Base-by-base conservation (phyloP, 2,113 vertebrate genomes). In the Ictalurus furcatus region DNA sequence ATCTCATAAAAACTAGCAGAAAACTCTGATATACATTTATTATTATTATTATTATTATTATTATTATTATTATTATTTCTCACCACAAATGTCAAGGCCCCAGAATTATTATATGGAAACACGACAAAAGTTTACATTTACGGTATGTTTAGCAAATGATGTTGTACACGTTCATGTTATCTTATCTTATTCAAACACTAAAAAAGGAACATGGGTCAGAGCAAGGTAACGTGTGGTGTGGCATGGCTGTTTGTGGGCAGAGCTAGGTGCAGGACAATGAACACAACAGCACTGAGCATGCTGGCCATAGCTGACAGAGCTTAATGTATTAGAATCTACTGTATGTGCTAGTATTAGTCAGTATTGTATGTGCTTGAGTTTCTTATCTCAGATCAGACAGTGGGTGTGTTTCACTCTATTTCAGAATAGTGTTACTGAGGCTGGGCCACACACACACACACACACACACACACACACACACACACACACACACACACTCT, bases 61-160 rank as follows among this genome's bases (percentile, higher is more conserved):
- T 44, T 44, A 48, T 48, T 48, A 48, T 79, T 79, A 4, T 23
- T 44, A 88, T 74, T 61, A 44, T 84, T 76, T 84, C 8, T 34
- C 54, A 87, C 82, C 89, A 91, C 88, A 87, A 89, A 65, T 79
- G 52, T 85, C 79, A 92, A 92, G 88, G 85, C 88, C 91, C 89
- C 54, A 84, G 76, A 85, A 67, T 87, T 65, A 76, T 61, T 88
- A 71, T 71, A 83, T 87, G 69, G 88, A 91, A 88, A 92, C 80
- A 85, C 87, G 87, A 91, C 88, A 90, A 84, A 90, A 81, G 63
- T 92, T 89, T 88, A 93, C 88, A 90, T 90, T 87, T 56, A 90
- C 90, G 73, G 85, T 34, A 89, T 74, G 90, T 78, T 87, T 89
- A 74, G 85, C 65, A 84, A 90, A 58, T 63, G 37, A 81, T 30